Conservation (phyloP, 2,113 vertebrate genomes). For the Phalacrocorax pelagicus region DNA sequence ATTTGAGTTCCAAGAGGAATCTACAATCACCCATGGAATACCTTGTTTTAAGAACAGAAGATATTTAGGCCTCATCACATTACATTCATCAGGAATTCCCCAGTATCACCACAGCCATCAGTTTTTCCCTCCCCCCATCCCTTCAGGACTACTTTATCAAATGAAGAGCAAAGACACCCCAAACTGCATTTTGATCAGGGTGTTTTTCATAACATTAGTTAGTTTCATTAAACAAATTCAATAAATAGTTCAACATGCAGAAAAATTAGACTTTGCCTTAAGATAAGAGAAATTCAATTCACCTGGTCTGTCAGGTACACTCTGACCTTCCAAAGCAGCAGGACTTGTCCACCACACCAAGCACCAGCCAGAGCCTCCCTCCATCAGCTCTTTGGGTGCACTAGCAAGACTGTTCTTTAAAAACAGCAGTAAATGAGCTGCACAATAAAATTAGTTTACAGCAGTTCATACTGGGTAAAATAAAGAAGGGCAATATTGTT, state of each 20-base stretch:
- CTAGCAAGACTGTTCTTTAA: background rate
- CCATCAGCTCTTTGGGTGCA: background rate
- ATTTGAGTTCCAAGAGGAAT: background rate
- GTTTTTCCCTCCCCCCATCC: background rate
- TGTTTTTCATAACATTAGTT: background rate
- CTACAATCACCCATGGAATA: background rate
- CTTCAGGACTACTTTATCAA: background rate
- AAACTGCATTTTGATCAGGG: background rate
- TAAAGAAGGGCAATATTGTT: background rate
- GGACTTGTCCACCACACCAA: background rate
- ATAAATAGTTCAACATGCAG: background rate
- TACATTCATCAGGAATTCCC: background rate
- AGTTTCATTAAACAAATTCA: background rate
- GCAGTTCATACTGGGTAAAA: background rate
- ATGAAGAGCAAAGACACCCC: rapidly evolving
- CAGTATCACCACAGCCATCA: background rate
- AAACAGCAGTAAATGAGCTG: background rate
- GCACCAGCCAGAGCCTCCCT: background rate
- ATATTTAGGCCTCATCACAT: background rate
- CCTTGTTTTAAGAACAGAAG: background rate
- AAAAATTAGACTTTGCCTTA: background rate
- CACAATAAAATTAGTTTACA: background rate
- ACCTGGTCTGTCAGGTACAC: background rate
- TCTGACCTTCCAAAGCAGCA: background rate
- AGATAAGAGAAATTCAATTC: background rate